Base-by-base conservation (phyloP, 1,140 invertebrate genomes). In the Brachionus angularis region DNA sequence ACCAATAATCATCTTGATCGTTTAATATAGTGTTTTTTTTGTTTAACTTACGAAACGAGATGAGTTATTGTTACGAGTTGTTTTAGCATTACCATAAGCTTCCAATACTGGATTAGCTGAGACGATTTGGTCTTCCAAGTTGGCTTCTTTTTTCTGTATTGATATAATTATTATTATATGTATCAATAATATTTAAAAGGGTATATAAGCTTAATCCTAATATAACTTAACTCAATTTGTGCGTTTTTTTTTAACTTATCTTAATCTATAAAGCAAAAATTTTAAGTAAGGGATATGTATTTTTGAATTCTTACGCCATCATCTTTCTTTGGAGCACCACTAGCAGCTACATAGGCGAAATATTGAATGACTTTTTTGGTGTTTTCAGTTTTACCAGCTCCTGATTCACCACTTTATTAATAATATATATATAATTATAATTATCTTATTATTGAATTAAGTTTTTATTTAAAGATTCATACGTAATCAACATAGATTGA, bases 321-420 rank as follows among this genome's bases (percentile, higher is more conserved):
- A 14, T 52, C 67, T 39, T 79, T 78, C 18, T 75, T 75, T 3
- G 76, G 73, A 14, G 77, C 73, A 23, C 50, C 23, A 31, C 25
- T 47, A 33, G 44, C 46, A 47, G 85, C 86, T 50, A 87, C 83
- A 62, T 81, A 80, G 50, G 86, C 86, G 76, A 87, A 87, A 76
- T 87, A 87, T 62, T 83, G 79, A 78, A 87, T 87, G 53, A 87
- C 86, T 76, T 87, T 87, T 77, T 87, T 87, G 27, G 86, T 87
- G 78, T 87, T 87, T 76, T 87, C 86, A 72, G 86, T 87, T 77
- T 87, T 87, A 72, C 85, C 85, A 50, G 85, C 86, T 67, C 85
- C 85, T 71, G 85, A 86, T 76, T 86, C 85, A 73, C 86, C 85
- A 73, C 82, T 84, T 46, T 46, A 25, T 12, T 7, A n/a, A 12